Percentiles rank a stretch among this genome's conserved stretches.
Evolutionary conservation across 2,113 vertebrate species (phyloP).

Genomic region (Misgurnus anguillicaudatus): DNA sequence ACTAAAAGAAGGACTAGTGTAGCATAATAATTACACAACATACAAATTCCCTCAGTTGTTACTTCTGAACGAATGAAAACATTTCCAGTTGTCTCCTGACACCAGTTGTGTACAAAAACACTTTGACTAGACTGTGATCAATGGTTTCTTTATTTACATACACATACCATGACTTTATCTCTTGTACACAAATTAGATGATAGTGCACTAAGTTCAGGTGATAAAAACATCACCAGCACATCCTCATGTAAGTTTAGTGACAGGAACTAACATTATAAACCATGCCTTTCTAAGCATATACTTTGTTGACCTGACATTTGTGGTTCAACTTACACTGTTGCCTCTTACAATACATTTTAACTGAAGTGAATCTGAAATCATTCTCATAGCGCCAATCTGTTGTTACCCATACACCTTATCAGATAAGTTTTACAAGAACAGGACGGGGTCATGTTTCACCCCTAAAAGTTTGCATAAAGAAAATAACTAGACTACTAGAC

Average conservation of each 20-base stretch:
- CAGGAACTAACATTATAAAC: background rate
- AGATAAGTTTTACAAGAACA: background rate
- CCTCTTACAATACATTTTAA: background rate
- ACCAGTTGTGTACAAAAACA: background rate
- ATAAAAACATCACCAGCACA: background rate
- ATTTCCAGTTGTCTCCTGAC: background rate
- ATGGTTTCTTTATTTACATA: background rate
- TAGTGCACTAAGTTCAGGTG: background rate
- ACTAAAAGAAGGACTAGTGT: background rate
- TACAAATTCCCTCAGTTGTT: background rate
- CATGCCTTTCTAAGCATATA: background rate
- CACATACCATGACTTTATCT: background rate
- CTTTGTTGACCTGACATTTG: background rate
- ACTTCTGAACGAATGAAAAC: too few species aligned
- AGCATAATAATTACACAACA: background rate
- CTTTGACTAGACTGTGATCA: background rate
- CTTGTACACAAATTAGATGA: conserved; percentile 1
- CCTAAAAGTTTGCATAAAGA: background rate
- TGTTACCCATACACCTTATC: background rate
- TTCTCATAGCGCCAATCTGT: background rate
- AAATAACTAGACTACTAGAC: background rate
- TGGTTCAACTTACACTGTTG: background rate
- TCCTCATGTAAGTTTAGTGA: background rate
- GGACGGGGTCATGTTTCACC: background rate
- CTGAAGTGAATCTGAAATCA: too few species aligned